Evolutionary conservation across 2,113 vertebrate genomes (phyloP).

Genomic region (Forbesichthys papilliferus): DNA sequence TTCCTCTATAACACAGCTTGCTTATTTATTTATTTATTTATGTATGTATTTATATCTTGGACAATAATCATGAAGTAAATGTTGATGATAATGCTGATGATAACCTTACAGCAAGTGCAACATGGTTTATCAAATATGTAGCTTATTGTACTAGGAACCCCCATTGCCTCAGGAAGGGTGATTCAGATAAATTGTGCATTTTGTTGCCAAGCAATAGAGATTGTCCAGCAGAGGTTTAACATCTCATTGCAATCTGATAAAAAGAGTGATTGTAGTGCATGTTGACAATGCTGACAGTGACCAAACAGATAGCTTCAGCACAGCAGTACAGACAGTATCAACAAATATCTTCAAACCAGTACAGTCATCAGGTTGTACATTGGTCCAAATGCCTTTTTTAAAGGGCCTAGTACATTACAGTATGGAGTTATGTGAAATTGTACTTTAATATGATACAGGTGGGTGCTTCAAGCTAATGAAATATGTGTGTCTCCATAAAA

Average conservation of each 20-base stretch:
- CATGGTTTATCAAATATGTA: background rate
- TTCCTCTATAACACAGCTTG: no score
- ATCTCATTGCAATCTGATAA: constrained; percentile 56
- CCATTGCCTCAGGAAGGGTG: background rate
- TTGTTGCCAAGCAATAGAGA: constrained; percentile 43
- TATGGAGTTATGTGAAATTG: constrained; percentile 25
- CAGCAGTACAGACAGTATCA: constrained; percentile 5
- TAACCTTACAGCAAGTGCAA: no score
- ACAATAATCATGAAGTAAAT: no score
- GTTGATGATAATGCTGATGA: no score
- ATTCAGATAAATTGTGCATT: no score
- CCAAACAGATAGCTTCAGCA: constrained; percentile 30
- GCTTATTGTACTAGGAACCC: constrained; percentile 18
- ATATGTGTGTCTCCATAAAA: constrained; percentile 17
- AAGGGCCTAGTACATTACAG: constrained; percentile 2
- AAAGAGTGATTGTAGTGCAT: constrained; percentile 56
- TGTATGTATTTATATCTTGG: no score
- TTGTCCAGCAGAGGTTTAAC: constrained; percentile 56
- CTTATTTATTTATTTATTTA: no score
- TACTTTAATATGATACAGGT: constrained; percentile 21
- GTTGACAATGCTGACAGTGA: constrained; percentile 49
- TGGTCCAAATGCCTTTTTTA: background rate
- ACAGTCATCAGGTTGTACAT: background rate
- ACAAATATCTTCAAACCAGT: background rate
- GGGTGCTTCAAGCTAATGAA: constrained; percentile 3